These are phyloP conservation scores for Sebastes steindachneri DNA, from an alignment of 2,797 vertebrate genomes.

Conservation along the genomic window DNA sequence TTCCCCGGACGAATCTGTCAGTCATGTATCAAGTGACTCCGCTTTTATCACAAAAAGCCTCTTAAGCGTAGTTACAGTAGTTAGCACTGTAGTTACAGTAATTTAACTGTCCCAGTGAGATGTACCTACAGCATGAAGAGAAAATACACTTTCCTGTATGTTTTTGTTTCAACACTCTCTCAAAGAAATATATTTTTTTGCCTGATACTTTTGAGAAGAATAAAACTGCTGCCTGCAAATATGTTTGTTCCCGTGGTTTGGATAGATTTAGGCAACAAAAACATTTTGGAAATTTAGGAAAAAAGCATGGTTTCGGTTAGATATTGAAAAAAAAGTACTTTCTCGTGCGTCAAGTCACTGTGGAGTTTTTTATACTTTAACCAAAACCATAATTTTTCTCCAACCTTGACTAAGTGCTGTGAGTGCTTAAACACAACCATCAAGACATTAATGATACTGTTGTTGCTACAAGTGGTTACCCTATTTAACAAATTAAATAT, in stretches of 20 bases:
- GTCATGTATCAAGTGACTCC: slow-evolving; percentile 54
- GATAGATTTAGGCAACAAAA: neutral
- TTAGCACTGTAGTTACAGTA: slow-evolving; percentile 40
- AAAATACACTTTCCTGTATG: slow-evolving; percentile 32
- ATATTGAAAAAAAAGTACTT: neutral
- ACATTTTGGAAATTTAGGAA: neutral
- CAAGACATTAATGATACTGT: neutral
- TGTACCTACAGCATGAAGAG: slow-evolving; percentile 1
- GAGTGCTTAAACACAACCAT: neutral
- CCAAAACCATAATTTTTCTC: neutral
- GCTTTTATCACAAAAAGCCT: slow-evolving; percentile 50
- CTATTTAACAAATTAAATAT: neutral
- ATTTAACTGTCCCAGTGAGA: slow-evolving; percentile 45
- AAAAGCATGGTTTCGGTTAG: neutral
- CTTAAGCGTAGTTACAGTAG: slow-evolving; percentile 17
- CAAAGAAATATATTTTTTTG: slow-evolving; percentile 22
- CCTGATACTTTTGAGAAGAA: neutral
- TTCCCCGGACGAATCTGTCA: slow-evolving; percentile 59
- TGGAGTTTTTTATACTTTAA: neutral
- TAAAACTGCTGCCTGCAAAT: neutral
- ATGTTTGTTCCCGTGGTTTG: neutral
- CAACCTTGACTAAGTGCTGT: neutral
- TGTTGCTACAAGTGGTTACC: neutral
- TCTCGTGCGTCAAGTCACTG: neutral
- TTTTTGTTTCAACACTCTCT: slow-evolving; percentile 22